Conservation (phyloP, 2,113 vertebrate species). For the Chloropsis cyanopogon region DNA sequence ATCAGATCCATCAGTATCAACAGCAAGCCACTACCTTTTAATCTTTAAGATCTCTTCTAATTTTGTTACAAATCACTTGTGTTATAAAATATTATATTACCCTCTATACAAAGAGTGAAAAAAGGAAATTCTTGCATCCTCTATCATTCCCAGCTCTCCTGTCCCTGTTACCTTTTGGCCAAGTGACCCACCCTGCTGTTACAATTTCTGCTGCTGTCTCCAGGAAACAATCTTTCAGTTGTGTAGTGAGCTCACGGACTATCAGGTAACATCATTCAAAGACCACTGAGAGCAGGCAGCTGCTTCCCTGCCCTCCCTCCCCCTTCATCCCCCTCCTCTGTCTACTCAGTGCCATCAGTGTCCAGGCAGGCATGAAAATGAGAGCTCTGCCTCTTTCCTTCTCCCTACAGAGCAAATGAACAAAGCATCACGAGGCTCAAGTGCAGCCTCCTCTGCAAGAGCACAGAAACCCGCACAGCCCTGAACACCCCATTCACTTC, state of each 20-base stretch:
- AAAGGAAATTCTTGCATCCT: background rate
- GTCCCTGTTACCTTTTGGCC: background rate
- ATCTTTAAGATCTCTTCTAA: background rate
- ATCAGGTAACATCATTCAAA: background rate
- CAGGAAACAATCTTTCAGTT: fast-evolving
- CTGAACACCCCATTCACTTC: background rate
- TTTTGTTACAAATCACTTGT: background rate
- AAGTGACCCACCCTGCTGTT: background rate
- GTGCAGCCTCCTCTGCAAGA: background rate
- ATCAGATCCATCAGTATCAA: background rate
- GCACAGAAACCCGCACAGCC: background rate
- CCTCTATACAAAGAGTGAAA: background rate
- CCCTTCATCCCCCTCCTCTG: background rate
- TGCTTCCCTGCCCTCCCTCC: background rate
- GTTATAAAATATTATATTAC: background rate
- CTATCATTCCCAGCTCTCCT: background rate
- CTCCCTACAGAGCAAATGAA: background rate
- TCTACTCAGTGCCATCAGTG: background rate
- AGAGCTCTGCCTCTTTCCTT: background rate
- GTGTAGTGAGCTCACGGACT: background rate
- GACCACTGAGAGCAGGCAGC: background rate
- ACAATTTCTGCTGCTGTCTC: background rate
- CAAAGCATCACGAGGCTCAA: background rate
- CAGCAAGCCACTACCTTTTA: background rate
- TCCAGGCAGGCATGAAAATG: background rate